Evolutionary conservation across 2,888 invertebrate species (phyloP).

Genomic region (Epirrhoe tristata): DNA sequence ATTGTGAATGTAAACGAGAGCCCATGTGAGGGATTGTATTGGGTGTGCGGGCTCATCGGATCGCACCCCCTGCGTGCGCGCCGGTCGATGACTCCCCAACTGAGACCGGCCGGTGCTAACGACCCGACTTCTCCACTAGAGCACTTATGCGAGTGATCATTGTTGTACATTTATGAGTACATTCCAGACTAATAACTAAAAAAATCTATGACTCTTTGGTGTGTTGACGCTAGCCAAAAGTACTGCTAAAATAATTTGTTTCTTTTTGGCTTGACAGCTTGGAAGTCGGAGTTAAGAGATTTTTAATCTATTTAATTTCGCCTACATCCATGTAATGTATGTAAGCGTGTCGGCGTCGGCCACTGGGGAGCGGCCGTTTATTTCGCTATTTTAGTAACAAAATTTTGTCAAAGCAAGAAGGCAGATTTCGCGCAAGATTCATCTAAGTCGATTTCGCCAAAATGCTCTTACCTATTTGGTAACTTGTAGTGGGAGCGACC

Average conservation of each 20-base stretch:
- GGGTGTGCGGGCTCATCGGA: slow-evolving; percentile 48
- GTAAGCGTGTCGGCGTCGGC: too few species aligned
- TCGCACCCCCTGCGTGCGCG: slow-evolving; percentile 63
- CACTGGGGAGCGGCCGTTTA: background rate
- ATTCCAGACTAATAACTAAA: slow-evolving; percentile 20
- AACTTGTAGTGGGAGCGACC: slow-evolving; percentile 60
- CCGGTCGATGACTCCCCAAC: slow-evolving; percentile 78
- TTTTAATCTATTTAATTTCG: background rate
- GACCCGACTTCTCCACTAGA: slow-evolving; percentile 65
- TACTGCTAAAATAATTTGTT: background rate
- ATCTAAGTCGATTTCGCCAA: slow-evolving; percentile 24
- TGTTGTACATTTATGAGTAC: slow-evolving; percentile 20
- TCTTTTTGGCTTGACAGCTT: too few species aligned
- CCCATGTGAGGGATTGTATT: slow-evolving; percentile 27
- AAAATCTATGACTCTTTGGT: background rate
- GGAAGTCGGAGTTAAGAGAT: too few species aligned
- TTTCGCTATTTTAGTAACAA: background rate
- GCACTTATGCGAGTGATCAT: slow-evolving; percentile 37
- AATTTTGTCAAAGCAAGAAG: slow-evolving; percentile 12
- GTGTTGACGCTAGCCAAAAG: background rate
- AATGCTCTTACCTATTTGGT: slow-evolving; percentile 31
- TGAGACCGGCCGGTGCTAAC: slow-evolving; percentile 65
- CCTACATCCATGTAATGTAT: background rate
- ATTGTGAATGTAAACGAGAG: slow-evolving; percentile 18
- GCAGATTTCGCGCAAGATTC: slow-evolving; percentile 22